Base-by-base conservation (phyloP, 2,797 vertebrate species). In the Borostomias antarcticus region DNA sequence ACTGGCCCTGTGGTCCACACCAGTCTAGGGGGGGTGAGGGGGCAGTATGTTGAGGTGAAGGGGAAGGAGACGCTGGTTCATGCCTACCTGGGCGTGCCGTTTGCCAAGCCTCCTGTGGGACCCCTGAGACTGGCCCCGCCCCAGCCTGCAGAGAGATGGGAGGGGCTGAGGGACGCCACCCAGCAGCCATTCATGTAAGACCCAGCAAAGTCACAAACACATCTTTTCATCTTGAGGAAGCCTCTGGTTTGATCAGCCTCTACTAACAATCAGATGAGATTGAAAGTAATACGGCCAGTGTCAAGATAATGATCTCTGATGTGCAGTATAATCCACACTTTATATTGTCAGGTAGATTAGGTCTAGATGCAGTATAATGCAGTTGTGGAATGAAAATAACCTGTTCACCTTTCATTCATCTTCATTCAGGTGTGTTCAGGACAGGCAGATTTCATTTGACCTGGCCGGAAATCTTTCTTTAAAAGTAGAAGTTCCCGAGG, bases 21-120 rank as follows among this genome's bases (percentile, higher is more conserved):
- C 7, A 67, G 58, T 51, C 86, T 89, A 0, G 91, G 92, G 3
- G 78, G 60, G 51, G 62, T 93, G 33, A 88, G 71, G 68, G 92
- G 92, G 2, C 37, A 69, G 52, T 76, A 85, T 75, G 25, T 82
- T 48, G 83, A 35, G 3, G 88, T 91, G 2, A 91, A 89, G 68
- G 90, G 86, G 60, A 88, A 76, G 1, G 87, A 89, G 56, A 66
- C 29, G 0, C 66, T 83, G 3, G 82, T 89, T 65, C 82, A 91
- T 61, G 73, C 88, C 78, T 93, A 75, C 76, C 64, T 92, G 65
- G 85, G 88, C 1, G 60, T 93, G 48, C 92, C 92, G 3, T 93
- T 90, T 74, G 92, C 91, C 0, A 85, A 86, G 65, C 86, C 91
- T 11, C 92, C 92, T 0, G 9, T 91, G 0, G 90, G 89, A 9